Evolutionary conservation across 2,113 vertebrate genomes (phyloP).

Genomic region (Dasypus novemcinctus): DNA sequence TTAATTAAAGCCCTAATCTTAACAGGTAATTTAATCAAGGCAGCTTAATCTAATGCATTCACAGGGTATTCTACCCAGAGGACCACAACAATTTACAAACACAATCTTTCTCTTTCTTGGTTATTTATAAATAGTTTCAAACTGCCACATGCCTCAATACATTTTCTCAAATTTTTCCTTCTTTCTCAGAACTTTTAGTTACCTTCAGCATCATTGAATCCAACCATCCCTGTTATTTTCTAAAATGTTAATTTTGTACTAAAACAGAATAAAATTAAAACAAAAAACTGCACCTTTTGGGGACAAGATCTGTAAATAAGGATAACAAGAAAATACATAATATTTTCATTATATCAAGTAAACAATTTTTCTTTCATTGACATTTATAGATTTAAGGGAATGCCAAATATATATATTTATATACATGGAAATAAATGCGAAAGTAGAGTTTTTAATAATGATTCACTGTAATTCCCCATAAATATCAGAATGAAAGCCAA

Average conservation of each 20-base stretch:
- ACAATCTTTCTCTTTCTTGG: no score
- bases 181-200: not conserved
- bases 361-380: conserved; percentile 19
- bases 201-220: not conserved
- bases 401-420: no score
- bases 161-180: not conserved
- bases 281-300: no score
- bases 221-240: not conserved
- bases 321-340: not conserved
- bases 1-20: no score
- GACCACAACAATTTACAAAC: no score
- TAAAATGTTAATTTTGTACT: conserved; percentile 7
- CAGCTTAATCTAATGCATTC: no score
- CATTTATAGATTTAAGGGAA: not conserved
- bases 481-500: not conserved
- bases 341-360: not conserved
- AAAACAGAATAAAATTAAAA: no score
- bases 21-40: no score
- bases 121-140: no score
- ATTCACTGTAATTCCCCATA: not conserved
- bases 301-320: not conserved
- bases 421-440: conserved; percentile 37
- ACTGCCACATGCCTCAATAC: not conserved
- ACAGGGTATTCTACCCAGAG: no score
- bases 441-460: not conserved